These are phyloP conservation scores for Zaprionus africanus DNA, from an alignment of 1,140 invertebrate genomes.

Conservation along the genomic window DNA sequence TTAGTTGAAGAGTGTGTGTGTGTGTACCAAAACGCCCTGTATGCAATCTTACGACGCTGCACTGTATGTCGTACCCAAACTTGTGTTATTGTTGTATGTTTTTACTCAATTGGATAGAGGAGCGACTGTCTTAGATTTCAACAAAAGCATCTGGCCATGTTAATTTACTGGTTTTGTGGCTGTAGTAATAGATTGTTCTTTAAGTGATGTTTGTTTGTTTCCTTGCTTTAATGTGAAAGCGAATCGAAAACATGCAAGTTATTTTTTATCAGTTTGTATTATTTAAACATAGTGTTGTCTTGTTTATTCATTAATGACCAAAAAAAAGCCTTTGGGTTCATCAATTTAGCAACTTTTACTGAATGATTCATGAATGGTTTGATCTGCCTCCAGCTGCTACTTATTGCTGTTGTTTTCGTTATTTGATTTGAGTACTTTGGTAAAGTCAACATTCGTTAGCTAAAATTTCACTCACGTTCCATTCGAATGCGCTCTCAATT, in stretches of 20 bases:
- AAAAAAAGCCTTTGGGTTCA: slow-evolving; percentile 53
- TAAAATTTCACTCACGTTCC: slow-evolving; percentile 76
- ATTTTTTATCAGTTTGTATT: slow-evolving; percentile 65
- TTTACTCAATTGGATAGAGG: slow-evolving; percentile 29
- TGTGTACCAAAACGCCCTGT: slow-evolving; percentile 27
- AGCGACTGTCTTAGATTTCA: slow-evolving; percentile 12
- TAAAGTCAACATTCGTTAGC: slow-evolving; percentile 79
- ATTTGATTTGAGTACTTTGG: slow-evolving; percentile 81
- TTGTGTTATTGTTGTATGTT: slow-evolving; percentile 53
- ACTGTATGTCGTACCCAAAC: slow-evolving; percentile 55
- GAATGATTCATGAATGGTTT: slow-evolving; percentile 75
- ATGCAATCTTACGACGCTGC: slow-evolving; percentile 44
- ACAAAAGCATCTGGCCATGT: slow-evolving; percentile 20
- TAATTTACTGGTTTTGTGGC: slow-evolving; percentile 46
- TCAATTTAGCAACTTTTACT: slow-evolving; percentile 60
- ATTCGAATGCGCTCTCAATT: slow-evolving; percentile 71
- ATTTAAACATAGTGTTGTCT: slow-evolving; percentile 58
- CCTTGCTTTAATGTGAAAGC: slow-evolving; percentile 58
- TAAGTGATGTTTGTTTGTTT: slow-evolving; percentile 56
- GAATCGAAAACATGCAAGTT: slow-evolving; percentile 37
- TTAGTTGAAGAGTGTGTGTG: neutral
- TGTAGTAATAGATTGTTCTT: slow-evolving; percentile 16
- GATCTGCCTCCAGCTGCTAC: slow-evolving; percentile 51
- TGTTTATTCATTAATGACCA: slow-evolving; percentile 5
- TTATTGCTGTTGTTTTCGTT: slow-evolving; percentile 56